Percentiles rank a stretch among this genome's conserved stretches.
phyloP scores from a whole-genome alignment of 2,797 vertebrate genomes.

The Mastacembelus armatus region DNA sequence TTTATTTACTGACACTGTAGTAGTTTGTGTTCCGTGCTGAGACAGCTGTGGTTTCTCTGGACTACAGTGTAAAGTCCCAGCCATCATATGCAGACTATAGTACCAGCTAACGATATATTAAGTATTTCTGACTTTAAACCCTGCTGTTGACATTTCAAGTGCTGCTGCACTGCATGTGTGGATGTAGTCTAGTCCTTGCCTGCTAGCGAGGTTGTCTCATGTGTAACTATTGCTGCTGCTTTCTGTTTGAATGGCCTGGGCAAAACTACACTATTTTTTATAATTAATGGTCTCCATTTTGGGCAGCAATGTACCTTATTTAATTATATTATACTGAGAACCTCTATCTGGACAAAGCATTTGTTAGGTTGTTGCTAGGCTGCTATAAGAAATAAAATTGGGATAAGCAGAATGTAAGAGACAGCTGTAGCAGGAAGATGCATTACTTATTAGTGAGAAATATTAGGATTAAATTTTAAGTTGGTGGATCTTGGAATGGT shows the following conservation, averaged over 20 bases:
- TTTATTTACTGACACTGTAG: neutral
- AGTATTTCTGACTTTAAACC: constrained; percentile 48
- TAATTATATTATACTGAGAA: neutral
- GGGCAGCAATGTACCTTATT: neutral
- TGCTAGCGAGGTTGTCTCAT: constrained; percentile 55
- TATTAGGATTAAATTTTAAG: no score
- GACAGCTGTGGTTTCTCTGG: neutral
- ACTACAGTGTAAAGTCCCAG: neutral
- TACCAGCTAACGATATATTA: constrained; percentile 2
- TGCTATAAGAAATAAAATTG: neutral
- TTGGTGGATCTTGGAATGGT: neutral
- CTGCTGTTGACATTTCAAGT: constrained; percentile 90
- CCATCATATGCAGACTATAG: neutral
- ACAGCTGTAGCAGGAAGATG: constrained; percentile 1
- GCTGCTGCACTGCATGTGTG: constrained; percentile 94
- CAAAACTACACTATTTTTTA: constrained; percentile 42
- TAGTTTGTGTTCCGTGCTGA: neutral
- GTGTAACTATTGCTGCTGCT: constrained; percentile 49
- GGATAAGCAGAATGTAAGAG: neutral
- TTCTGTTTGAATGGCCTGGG: constrained; percentile 59
- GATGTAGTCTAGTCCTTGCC: constrained; percentile 88
- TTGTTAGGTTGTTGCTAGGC: neutral
- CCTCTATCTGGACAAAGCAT: neutral
- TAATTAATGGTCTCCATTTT: neutral
- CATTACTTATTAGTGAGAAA: neutral